Evolutionary conservation across 2,888 invertebrate species (phyloP).

Genomic region (Drosophila neoperkinsi): DNA sequence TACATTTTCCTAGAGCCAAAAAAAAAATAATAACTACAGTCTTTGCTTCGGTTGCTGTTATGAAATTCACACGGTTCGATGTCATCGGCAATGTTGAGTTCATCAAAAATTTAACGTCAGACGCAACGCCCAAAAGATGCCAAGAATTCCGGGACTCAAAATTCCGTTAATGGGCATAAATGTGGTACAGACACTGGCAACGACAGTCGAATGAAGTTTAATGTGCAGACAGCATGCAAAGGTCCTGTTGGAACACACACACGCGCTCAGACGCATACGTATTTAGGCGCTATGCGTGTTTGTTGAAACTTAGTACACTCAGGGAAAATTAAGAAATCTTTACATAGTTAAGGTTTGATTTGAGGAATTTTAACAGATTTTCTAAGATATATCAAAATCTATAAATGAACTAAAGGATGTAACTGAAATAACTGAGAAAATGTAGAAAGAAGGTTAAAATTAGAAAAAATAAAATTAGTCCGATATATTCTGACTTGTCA

Average conservation of each 20-base stretch:
- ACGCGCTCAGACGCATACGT: background rate
- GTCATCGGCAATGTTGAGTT: constrained; percentile 71
- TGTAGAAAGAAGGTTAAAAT: background rate
- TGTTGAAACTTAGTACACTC: constrained; percentile 37
- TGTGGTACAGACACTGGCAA: constrained; percentile 64
- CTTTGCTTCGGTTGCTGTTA: background rate
- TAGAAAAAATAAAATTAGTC: background rate
- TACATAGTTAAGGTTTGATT: background rate
- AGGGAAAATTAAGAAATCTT: constrained; percentile 1
- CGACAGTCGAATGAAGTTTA: constrained; percentile 65
- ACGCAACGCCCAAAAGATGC: constrained; percentile 44
- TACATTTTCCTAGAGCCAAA: constrained; percentile 34
- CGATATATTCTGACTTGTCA: background rate
- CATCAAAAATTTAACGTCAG: constrained; percentile 71
- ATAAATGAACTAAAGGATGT: background rate
- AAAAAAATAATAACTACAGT: background rate
- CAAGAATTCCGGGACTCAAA: constrained; percentile 53
- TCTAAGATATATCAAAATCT: background rate
- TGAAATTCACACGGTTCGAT: constrained; percentile 64
- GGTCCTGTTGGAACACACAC: constrained; percentile 1
- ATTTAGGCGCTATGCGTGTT: constrained; percentile 20
- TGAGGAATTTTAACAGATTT: background rate
- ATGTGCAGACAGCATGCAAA: constrained; percentile 37
- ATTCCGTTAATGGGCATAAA: constrained; percentile 71
- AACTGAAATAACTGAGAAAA: background rate